Percentiles rank a stretch among this genome's conserved stretches.
phyloP scores from a whole-genome alignment of 2,113 vertebrate genomes.

The Muscicapa adusta region DNA sequence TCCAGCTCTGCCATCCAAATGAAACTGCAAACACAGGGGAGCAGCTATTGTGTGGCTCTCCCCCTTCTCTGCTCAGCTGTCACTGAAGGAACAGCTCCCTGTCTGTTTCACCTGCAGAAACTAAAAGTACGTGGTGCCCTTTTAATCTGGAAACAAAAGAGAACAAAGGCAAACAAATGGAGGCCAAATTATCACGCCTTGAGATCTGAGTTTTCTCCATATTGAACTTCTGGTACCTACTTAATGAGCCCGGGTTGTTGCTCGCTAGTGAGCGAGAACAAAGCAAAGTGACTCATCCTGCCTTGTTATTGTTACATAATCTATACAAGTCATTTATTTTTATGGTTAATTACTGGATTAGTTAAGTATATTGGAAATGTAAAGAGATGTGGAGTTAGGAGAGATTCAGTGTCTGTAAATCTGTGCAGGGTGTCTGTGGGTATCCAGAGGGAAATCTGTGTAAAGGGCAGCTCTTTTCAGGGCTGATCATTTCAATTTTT shows the following conservation, averaged over 20 bases:
- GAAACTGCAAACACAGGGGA: neutral
- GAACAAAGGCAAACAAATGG: constrained; percentile 42
- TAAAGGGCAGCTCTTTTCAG: neutral
- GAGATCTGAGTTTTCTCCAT: constrained; percentile 40
- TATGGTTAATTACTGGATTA: constrained; percentile 56
- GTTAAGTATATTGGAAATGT: constrained; percentile 25
- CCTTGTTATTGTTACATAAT: constrained; percentile 45
- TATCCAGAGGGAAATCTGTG: neutral
- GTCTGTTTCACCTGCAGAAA: constrained; percentile 45
- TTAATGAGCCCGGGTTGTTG: constrained; percentile 52
- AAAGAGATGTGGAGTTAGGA: neutral
- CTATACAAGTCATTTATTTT: constrained; percentile 54
- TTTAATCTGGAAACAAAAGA: constrained; percentile 52
- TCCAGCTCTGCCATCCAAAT: neutral
- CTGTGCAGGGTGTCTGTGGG: neutral
- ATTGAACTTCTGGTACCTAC: constrained; percentile 32
- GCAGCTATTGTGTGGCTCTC: neutral
- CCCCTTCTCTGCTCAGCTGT: neutral
- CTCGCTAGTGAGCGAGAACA: constrained; percentile 49
- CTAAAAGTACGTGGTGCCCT: constrained; percentile 43
- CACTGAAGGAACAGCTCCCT: neutral
- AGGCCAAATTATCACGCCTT: constrained; percentile 40
- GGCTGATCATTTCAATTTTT: neutral
- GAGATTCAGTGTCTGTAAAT: neutral
- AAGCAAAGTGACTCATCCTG: constrained; percentile 41